Evolutionary conservation across 2,888 invertebrate species (phyloP), one percentile per base, ranked within the genome.

Genomic region (Thecocarcelia acutangulata): DNA sequence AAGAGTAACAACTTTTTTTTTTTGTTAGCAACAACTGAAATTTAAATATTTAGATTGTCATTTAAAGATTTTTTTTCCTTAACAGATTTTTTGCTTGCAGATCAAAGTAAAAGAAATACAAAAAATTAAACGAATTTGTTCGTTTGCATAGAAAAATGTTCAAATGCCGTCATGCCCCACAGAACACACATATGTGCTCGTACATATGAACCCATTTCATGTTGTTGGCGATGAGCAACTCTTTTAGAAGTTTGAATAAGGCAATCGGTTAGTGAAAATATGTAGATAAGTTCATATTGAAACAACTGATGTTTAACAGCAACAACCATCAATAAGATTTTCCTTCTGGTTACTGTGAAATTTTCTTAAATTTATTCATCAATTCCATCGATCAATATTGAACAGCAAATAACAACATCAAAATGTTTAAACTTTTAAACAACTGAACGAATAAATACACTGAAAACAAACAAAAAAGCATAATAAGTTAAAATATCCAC

Each of bases 321-420:
- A 77, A 58, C 63, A 63, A 70, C 64, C 59, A 73, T 72, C 76
- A 48, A 78, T 72, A 46, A 15, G 6, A 46, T 1, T 24, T 28
- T 42, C 19, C 24, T n/a, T 24, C 68, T 37, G 52, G 11, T 52
- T 50, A 72, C 76, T 46, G 37, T 11, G 15, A 59, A 19, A 50
- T 61, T 80, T 64, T 48, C 37, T 9, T 15, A 78, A 82, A 82
- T 82, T 82, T 78, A 82, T 82, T 74, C 74, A 82, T 82, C 78
- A 82, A 78, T 82, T 78, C 78, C 78, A 78, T 82, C 78, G 78
- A 70, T 82, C 82, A 82, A 82, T 82, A 78, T 78, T 78, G 46
- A 59, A 66, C 78, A 78, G 66, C 74, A 74, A 78, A 78, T 78
- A 78, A 78, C 75, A 80, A 75, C 78, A 66, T 70, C 50, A 72